Conservation (phyloP, 2,113 vertebrate species). For the Rousettus leschenaultii region DNA sequence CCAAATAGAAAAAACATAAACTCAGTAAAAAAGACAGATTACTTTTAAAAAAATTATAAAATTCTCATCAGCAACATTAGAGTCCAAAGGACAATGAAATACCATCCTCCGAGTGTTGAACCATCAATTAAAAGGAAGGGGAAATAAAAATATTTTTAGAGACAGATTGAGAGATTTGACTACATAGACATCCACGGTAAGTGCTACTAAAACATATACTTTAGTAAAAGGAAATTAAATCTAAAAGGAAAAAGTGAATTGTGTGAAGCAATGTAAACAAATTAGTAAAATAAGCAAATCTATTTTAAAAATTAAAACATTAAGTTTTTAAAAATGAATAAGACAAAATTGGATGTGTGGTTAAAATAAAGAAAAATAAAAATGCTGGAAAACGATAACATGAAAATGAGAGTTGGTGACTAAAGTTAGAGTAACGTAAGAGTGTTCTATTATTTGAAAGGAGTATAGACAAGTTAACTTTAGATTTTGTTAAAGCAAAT, state of each 20-base stretch:
- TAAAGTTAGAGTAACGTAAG: not conserved
- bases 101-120: not conserved
- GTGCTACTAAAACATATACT: not conserved
- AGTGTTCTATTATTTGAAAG: not conserved
- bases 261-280: not conserved
- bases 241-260: not conserved
- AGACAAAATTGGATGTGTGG: not conserved
- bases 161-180: not conserved
- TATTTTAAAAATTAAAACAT: not conserved
- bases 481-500: not conserved
- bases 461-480: not conserved
- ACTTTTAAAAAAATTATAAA: not conserved
- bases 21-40: not conserved
- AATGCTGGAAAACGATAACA: not conserved
- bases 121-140: not conserved
- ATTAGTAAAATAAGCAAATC: not conserved
- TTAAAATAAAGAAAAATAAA: not conserved
- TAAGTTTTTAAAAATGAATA: not conserved
- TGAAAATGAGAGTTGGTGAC: not conserved
- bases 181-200: not conserved
- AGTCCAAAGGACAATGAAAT: not conserved
- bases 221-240: not conserved
- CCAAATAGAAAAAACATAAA: not conserved
- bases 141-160: constrained; percentile 8
- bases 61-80: not conserved